phyloP scores from a whole-genome alignment of 2,888 invertebrate genomes.

The Pristionchus fissidentatus region DNA sequence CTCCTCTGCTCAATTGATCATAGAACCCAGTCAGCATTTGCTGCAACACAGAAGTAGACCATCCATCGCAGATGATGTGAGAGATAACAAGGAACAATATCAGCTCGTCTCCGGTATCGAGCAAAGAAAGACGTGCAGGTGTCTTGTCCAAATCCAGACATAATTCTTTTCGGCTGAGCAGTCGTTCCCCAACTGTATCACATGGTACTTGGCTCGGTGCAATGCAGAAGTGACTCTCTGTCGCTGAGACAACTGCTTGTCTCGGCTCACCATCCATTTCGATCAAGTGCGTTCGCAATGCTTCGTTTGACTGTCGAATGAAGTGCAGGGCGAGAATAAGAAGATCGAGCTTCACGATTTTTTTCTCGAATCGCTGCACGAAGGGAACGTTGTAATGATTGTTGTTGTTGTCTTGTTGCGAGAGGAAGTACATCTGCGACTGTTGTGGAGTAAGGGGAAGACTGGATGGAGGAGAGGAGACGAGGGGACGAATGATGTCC shows the following conservation, averaged over 20 bases:
- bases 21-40: neutral
- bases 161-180: neutral
- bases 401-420: neutral
- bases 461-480: neutral
- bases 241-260: neutral
- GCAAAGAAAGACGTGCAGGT: neutral
- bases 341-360: neutral
- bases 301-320: conserved; percentile 3
- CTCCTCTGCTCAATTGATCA: neutral
- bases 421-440: conserved; percentile 23
- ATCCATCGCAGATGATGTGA: conserved; percentile 62
- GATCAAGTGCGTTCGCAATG: neutral
- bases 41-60: conserved; percentile 51
- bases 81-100: conserved; percentile 57
- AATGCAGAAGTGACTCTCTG: neutral
- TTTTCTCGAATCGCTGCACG: neutral
- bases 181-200: neutral
- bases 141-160: neutral
- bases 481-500: neutral
- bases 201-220: too few relatives aligned
- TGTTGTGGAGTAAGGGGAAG: conserved; percentile 11
- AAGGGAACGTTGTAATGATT: conserved; percentile 38
- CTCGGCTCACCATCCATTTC: neutral
- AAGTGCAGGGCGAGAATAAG: conserved; percentile 2
- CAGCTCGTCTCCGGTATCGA: conserved; percentile 20